Base-by-base conservation (phyloP, 1,140 invertebrate species). In the Bombus breviceps region DNA sequence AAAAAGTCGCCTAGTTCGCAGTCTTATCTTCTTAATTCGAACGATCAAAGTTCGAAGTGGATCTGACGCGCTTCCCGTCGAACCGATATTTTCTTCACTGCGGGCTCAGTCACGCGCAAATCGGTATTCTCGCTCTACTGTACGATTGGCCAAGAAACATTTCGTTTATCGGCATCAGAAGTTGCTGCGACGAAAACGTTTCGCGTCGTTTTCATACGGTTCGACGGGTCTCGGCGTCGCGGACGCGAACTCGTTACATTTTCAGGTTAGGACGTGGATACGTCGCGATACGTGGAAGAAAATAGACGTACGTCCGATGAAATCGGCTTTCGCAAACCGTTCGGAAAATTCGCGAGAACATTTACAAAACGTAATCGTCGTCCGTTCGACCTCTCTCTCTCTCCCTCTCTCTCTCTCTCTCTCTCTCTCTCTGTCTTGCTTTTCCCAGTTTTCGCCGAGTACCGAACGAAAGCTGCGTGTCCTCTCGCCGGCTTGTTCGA, bases 221-320 rank as follows among this genome's bases (percentile, higher is more conserved):
- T 53, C 47, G 47, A 22, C 47, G 18, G 18, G 47, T 74, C 18
- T 32, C 22, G 25, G 18, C 28, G 59, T 77, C 75, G 41, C 64
- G 32, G 2, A 37, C 22, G 34, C 68, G 5, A 28, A 34, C 57
- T 22, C 81, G 72, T 89, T 62, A 15, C 47, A 0, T 2, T 5
- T 53, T 22, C 0, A 1, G 0, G 1, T 22, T 22, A 0, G 18
- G 1, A 22, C 47, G 47, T 22, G 3, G 47, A 18, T n/a, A n/a
- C 6, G 47, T 47, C 47, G 47, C 47, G 47, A 53, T 53, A 22
- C 47, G 15, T 0, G 18, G 5, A 53, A 53, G 18, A 22, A 22
- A 22, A 18, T 53, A 22, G 47, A 53, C 18, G 5, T 8, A 53
- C 5, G 47, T 53, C 47, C 47, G 47, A 6, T 22, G 18, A 53